Percentiles rank a stretch among this genome's conserved stretches.
These are phyloP conservation scores for Hapalemur alaotrensis DNA, from an alignment of 2,797 vertebrate genomes.

Conservation along the genomic window DNA sequence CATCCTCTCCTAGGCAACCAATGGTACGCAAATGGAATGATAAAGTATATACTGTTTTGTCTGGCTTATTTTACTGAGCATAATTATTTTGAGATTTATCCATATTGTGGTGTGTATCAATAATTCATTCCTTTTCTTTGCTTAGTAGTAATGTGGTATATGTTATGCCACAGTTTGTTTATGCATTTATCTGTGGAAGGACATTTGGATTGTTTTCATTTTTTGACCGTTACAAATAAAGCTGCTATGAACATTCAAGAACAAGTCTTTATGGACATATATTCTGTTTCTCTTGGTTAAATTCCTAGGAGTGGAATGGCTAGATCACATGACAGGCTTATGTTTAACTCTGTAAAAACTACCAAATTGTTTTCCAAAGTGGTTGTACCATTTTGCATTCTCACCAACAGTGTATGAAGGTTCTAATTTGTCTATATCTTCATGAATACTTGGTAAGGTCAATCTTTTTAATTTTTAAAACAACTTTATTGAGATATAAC, in stretches of 20 bases:
- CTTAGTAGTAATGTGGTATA: neutral
- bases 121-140: neutral
- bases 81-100: neutral
- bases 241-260: neutral
- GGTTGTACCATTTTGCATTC: neutral
- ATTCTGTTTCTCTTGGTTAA: neutral
- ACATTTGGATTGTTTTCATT: neutral
- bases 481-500: neutral
- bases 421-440: neutral
- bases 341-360: neutral
- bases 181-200: neutral
- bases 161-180: neutral
- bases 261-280: neutral
- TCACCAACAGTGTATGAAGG: neutral
- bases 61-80: neutral
- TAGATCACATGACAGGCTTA: neutral
- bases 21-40: neutral
- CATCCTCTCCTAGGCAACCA: neutral
- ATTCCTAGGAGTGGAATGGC: neutral
- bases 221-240: constrained; percentile 15
- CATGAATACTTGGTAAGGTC: neutral
- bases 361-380: neutral
- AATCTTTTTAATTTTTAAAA: neutral
- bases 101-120: neutral
- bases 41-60: neutral